These are phyloP conservation scores for Harpagoxenus sublaevis DNA, from an alignment of 2,888 invertebrate species.

Conservation along the genomic window DNA sequence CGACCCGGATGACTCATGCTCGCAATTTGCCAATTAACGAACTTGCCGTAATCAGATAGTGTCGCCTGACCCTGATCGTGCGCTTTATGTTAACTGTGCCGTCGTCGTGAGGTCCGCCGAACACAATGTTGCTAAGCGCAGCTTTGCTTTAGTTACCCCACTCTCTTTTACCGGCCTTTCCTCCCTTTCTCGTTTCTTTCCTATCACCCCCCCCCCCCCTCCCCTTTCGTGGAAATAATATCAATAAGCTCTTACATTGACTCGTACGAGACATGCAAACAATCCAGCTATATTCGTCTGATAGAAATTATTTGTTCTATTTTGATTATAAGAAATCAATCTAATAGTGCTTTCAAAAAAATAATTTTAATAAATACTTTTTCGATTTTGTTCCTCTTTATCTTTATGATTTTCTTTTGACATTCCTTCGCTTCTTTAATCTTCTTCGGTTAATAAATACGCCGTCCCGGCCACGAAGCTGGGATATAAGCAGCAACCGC, in stretches of 20 bases:
- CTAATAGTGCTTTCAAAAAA: neutral
- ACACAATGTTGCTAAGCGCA: constrained; percentile 41
- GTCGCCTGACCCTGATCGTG: constrained; percentile 66
- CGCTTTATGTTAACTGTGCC: constrained; percentile 63
- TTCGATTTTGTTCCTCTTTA: neutral
- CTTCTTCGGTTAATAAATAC: constrained; percentile 35
- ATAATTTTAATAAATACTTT: neutral
- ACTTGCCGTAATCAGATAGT: constrained; percentile 81
- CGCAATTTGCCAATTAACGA: constrained; percentile 83
- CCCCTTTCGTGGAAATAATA: constrained; percentile 4
- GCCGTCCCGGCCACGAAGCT: neutral
- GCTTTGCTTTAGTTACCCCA: constrained; percentile 2
- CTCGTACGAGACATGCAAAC: neutral
- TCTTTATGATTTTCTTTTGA: neutral
- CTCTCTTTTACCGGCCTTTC: neutral
- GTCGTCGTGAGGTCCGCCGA: constrained; percentile 47
- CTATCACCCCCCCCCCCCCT: neutral
- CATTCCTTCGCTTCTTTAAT: neutral
- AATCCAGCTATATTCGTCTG: neutral
- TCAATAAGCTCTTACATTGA: neutral
- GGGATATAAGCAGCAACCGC: constrained; percentile 25
- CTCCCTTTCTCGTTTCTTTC: neutral
- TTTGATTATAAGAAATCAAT: neutral
- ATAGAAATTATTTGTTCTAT: neutral
- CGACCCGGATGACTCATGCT: constrained; percentile 75